Percentiles rank a stretch among this genome's conserved stretches.
Conservation (phyloP, 2,797 vertebrate species). For the Ibycter americanus region DNA sequence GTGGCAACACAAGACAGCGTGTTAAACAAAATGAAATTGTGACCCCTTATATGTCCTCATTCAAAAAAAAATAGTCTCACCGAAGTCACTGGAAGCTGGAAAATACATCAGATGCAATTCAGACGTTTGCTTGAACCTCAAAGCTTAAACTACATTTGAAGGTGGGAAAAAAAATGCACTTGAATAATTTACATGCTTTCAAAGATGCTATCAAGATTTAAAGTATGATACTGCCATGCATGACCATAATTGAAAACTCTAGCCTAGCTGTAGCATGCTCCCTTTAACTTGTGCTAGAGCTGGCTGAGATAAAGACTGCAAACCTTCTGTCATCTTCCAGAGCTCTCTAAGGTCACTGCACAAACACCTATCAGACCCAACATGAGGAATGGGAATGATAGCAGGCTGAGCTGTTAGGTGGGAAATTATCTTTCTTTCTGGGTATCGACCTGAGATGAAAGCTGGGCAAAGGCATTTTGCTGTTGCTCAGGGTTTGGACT, state of each 20-base stretch:
- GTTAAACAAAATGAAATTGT: not conserved
- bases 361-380: not conserved
- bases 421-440: not conserved
- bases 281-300: not conserved
- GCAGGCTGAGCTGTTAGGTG: not conserved
- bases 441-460: not conserved
- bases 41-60: not conserved
- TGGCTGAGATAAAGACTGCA: not conserved
- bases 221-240: not conserved
- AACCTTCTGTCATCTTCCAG: not conserved
- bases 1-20: not conserved
- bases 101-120: not conserved
- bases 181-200: not conserved
- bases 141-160: not conserved
- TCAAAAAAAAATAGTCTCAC: not conserved
- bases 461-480: not conserved
- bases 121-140: not conserved
- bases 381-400: not conserved
- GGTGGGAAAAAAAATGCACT: accelerated
- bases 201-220: not conserved
- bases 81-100: not conserved
- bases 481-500: not conserved
- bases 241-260: not conserved
- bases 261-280: not conserved
- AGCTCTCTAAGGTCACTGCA: not conserved